phyloP scores from a whole-genome alignment of 2,888 invertebrate species.

The Dexiosoma caninum region DNA sequence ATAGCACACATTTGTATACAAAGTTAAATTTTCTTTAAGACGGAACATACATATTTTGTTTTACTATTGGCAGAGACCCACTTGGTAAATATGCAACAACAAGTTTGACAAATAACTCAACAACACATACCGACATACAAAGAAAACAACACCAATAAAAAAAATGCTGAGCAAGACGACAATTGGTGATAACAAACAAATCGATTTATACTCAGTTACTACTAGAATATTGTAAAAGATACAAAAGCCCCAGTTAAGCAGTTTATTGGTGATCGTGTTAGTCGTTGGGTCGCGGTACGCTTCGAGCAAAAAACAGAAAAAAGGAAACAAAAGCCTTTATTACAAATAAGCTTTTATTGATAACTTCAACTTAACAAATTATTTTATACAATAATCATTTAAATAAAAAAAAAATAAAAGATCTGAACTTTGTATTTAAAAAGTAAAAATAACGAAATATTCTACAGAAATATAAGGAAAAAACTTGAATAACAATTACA shows the following conservation, averaged over 20 bases:
- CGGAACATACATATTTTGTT: not conserved
- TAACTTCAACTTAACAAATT: no score
- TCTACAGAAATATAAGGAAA: not conserved
- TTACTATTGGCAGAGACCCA: constrained; percentile 37
- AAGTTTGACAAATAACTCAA: not conserved
- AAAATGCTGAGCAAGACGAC: not conserved
- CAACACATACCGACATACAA: no score
- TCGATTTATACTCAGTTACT: constrained; percentile 2
- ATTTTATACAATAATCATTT: no score
- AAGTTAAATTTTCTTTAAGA: constrained; percentile 1
- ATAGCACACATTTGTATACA: not conserved
- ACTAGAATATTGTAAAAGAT: constrained; percentile 16
- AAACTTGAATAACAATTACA: not conserved
- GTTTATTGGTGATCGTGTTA: constrained; percentile 52
- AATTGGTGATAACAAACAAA: constrained; percentile 22
- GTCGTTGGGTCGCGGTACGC: constrained; percentile 48
- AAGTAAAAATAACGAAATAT: not conserved
- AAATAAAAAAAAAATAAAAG: not conserved
- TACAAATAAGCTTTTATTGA: no score
- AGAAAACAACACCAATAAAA: constrained; percentile 5
- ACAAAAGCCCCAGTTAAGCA: constrained; percentile 10
- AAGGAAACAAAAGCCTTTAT: no score
- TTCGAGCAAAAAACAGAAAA: not conserved
- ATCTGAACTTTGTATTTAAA: not conserved
- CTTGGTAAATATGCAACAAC: constrained; percentile 38